phyloP scores from a whole-genome alignment of 37 sponge, comb jelly and placozoan species.

The Diacarnus erythraeanus region DNA sequence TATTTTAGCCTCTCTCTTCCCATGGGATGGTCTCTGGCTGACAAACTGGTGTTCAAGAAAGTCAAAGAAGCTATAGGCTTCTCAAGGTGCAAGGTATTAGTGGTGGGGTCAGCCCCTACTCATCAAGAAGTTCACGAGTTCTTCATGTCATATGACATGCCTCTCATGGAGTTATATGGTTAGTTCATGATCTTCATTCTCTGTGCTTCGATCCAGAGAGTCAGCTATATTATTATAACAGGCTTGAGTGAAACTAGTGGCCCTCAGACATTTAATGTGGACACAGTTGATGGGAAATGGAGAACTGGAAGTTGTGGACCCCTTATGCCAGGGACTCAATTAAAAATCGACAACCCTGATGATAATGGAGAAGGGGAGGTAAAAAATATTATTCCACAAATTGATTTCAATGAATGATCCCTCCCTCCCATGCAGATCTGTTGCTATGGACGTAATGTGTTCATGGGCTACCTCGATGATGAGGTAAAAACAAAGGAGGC shows the following conservation, averaged over 20 bases:
- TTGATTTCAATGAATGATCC: background rate
- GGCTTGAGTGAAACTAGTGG: slow-evolving; percentile 90
- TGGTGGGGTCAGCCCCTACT: slow-evolving; percentile 34
- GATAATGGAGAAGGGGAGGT: slow-evolving; percentile 93
- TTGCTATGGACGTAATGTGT: slow-evolving; percentile 81
- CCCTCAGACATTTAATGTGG: slow-evolving; percentile 45
- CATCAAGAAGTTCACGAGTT: slow-evolving; percentile 57
- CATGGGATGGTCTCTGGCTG: slow-evolving; percentile 66
- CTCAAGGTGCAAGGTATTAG: slow-evolving; percentile 31
- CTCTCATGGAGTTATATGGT: slow-evolving; percentile 90
- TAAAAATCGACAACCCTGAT: slow-evolving; percentile 76
- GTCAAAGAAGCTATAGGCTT: slow-evolving; percentile 60
- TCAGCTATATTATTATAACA: background rate
- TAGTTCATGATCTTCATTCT: slow-evolving; percentile 1
- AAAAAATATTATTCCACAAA: too few relatives aligned
- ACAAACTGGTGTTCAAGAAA: slow-evolving; percentile 65
- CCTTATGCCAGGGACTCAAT: slow-evolving; percentile 50
- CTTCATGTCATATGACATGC: slow-evolving; percentile 88
- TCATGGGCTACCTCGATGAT: slow-evolving; percentile 92
- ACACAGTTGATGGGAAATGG: slow-evolving; percentile 49
- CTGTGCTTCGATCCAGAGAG: too few relatives aligned
- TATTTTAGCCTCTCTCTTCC: slow-evolving; percentile 49
- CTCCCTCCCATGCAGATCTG: slow-evolving; percentile 55
- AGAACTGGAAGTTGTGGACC: slow-evolving; percentile 74
- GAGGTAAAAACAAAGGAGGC: slow-evolving; percentile 87